These are phyloP conservation scores for Fukomys damarensis DNA, from an alignment of 2,113 vertebrate species.

Conservation along the genomic window DNA sequence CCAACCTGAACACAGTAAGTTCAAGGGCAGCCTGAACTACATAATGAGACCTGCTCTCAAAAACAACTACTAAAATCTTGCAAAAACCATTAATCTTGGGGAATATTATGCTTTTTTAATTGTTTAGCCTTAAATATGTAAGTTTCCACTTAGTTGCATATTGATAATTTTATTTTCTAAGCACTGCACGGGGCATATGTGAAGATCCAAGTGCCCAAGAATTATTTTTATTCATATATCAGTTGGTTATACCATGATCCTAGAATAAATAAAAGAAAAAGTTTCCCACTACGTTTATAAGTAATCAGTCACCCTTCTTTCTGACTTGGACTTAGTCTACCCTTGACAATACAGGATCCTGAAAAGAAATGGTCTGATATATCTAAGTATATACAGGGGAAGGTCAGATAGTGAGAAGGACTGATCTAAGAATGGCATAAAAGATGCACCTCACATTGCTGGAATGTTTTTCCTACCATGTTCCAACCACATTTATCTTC, in stretches of 20 bases:
- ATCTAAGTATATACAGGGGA: not conserved
- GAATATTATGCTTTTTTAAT: not conserved
- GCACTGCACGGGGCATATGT: not conserved
- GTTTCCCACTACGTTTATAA: too few species aligned
- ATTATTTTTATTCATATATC: not conserved
- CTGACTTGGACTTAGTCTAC: not conserved
- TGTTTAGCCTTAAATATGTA: not conserved
- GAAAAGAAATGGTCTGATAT: not conserved
- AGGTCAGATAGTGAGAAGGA: not conserved
- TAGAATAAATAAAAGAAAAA: not conserved
- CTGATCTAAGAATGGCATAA: not conserved
- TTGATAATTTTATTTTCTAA: constrained; percentile 17
- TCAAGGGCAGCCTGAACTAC: not conserved
- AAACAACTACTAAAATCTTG: not conserved
- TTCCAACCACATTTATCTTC: not conserved
- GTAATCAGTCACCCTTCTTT: not conserved
- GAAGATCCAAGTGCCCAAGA: not conserved
- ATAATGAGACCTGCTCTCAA: not conserved
- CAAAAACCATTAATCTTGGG: not conserved
- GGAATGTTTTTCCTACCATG: not conserved
- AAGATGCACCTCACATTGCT: not conserved
- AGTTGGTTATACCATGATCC: not conserved
- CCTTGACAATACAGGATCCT: not conserved
- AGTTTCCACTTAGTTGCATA: not conserved
- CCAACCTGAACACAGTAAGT: not conserved